Conservation (phyloP, 1,140 invertebrate species). For the Caenorhabditis elegans region DNA sequence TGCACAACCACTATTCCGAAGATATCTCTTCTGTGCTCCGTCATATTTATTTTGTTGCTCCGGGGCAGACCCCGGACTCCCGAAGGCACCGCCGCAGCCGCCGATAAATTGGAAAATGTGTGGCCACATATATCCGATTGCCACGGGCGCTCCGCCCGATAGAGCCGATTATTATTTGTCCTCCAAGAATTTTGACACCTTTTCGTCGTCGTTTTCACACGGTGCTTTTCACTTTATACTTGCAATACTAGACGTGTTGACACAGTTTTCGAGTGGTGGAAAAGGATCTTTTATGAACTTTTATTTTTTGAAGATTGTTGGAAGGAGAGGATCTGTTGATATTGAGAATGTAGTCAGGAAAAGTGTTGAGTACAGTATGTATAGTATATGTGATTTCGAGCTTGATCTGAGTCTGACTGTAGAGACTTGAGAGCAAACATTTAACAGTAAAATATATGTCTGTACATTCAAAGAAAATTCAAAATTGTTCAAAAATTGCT, state of each 20-base stretch:
- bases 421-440: no score
- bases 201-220: constrained; percentile 9
- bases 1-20: background rate
- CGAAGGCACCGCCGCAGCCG: constrained; percentile 25
- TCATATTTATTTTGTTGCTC: constrained; percentile 22
- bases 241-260: background rate
- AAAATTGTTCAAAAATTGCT: no score
- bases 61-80: background rate
- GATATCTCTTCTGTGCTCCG: constrained; percentile 10
- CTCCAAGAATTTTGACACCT: constrained; percentile 17
- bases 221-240: background rate
- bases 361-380: no score
- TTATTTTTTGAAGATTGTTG: no score
- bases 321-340: no score
- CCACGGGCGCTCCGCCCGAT: background rate
- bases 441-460: no score
- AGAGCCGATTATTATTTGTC: background rate
- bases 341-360: no score
- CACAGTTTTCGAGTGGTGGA: background rate
- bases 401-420: no score
- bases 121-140: constrained; percentile 1
- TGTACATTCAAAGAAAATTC: no score
- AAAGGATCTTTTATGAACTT: no score
- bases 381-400: no score
- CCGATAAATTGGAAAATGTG: background rate